Evolutionary conservation across 2,888 invertebrate genomes (phyloP), one percentile per base, ranked within the genome.

Genomic region (Parasteatoda lunata): DNA sequence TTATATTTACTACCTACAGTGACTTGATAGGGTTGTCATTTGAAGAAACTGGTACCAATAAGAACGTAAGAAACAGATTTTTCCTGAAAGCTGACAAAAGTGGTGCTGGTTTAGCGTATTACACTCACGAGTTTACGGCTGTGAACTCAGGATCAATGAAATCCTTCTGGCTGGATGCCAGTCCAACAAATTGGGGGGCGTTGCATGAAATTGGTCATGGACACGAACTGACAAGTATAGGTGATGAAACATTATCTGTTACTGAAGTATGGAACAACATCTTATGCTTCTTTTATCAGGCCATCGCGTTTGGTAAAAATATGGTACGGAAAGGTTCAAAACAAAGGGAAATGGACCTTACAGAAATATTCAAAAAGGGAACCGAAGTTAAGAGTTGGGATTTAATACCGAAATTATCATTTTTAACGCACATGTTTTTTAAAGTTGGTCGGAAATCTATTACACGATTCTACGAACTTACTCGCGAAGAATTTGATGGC

Each of bases 211-310:
- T 59, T n/a, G 59, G 8, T 4, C 59, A 59, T 59, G 59, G 59
- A 59, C 59, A 59, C 8, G 59, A 59, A 7, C n/a, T 9, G 59
- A 59, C 11, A n/a, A 4, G 11, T 4, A 9, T 59, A 3, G n/a
- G 59, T 59, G 59, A 59, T n/a, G 59, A 59, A 59, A 59, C 59
- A 59, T 59, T 59, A 9, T 13, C 11, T n/a, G 59, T 59, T 7
- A 59, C 9, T 13, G 59, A 59, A 59, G 59, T 59, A 59, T 59
- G 59, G 59, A 59, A 59, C n/a, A 59, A 59, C n/a, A 59, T 59
- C 8, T 59, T 59, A n/a, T 9, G 9, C n/a, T 9, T 59, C 3
- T 59, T 59, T 59, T 59, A 59, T n/a, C 59, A 59, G 8, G 9
- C 9, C 59, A 59, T 13, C 8, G n/a, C n/a, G 59, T 13, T 59